These are phyloP conservation scores for Toxotes jaculatrix DNA, from an alignment of 2,113 vertebrate genomes.

Conservation along the genomic window DNA sequence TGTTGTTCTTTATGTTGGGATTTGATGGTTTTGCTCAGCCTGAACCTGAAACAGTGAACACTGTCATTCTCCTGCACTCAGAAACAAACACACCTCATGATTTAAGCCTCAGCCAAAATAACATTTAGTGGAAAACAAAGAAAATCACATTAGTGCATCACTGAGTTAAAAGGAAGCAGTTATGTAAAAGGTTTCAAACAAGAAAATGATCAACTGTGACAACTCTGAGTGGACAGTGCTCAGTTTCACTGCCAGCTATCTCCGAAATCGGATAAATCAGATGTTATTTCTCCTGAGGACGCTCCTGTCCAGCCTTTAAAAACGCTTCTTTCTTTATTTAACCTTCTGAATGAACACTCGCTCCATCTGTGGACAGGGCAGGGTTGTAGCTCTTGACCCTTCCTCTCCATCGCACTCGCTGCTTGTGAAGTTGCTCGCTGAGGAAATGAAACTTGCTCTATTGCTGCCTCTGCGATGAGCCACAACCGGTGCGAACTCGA, in stretches of 20 bases:
- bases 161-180: not conserved
- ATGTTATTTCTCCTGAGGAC: not conserved
- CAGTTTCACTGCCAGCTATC: too few species aligned
- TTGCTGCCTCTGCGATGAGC: not conserved
- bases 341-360: not conserved
- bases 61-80: not conserved
- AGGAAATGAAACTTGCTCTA: slow-evolving; percentile 27
- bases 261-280: too few species aligned
- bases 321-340: not conserved
- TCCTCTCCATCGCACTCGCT: not conserved
- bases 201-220: not conserved
- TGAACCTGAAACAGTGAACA: too few species aligned
- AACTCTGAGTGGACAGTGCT: too few species aligned
- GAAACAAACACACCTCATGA: not conserved
- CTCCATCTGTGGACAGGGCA: not conserved
- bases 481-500: not conserved
- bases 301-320: not conserved
- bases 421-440: not conserved
- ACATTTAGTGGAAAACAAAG: too few species aligned
- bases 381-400: not conserved
- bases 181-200: not conserved
- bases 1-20: too few species aligned
- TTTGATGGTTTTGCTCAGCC: too few species aligned
- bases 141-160: not conserved
- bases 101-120: not conserved